phyloP scores from a whole-genome alignment of 1,140 invertebrate species.

The Drosophila grimshawi region DNA sequence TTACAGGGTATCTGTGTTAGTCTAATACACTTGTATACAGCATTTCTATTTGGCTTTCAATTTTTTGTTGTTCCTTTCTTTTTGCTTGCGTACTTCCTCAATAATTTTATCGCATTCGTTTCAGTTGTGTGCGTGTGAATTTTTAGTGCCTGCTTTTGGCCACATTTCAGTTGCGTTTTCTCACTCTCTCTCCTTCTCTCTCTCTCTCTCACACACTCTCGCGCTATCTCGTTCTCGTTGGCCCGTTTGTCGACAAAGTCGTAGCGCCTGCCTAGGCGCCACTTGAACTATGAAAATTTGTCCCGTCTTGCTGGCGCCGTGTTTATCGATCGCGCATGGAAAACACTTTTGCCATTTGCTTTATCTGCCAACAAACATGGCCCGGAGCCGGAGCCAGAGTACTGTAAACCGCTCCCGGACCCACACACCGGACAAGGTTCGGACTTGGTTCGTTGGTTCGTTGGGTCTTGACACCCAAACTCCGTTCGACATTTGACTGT shows the following conservation, averaged over 20 bases:
- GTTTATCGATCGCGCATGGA: constrained; percentile 80
- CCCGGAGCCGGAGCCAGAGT: constrained; percentile 22
- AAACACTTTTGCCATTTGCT: constrained; percentile 82
- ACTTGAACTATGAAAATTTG: constrained; percentile 84
- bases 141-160: constrained; percentile 76
- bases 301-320: constrained; percentile 81
- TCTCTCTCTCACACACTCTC: background rate
- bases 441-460: constrained; percentile 70
- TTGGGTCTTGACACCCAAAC: constrained; percentile 35
- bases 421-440: constrained; percentile 52
- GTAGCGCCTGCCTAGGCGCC: constrained; percentile 71
- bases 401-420: constrained; percentile 4
- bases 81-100: constrained; percentile 74
- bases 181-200: background rate
- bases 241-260: background rate
- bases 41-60: constrained; percentile 1
- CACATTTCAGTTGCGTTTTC: constrained; percentile 57
- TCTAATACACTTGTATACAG: background rate
- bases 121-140: constrained; percentile 54
- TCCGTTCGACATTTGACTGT: constrained; percentile 42
- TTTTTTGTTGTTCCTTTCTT: constrained; percentile 12
- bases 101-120: constrained; percentile 79
- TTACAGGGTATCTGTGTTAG: constrained; percentile 1
- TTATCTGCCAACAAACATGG: constrained; percentile 78
- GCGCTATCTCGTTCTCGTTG: no score